Conservation (phyloP, 2,888 invertebrate genomes). For the Serrognathus titanus region DNA sequence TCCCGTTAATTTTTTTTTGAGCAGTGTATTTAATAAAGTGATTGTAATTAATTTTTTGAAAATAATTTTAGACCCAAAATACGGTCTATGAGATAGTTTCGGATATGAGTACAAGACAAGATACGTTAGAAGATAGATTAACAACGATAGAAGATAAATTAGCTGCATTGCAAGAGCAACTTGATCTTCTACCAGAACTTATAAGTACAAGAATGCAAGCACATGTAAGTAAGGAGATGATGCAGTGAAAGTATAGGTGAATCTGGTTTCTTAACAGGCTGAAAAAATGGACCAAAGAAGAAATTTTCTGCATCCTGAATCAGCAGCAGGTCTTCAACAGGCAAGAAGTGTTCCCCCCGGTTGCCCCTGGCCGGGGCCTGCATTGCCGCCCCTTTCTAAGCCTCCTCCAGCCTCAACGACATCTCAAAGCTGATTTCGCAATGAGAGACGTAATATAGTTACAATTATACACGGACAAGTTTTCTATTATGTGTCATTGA, state of each 20-base stretch:
- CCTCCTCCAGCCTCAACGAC: constrained; percentile 32
- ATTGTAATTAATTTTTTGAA: background rate
- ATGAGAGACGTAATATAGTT: constrained; percentile 12
- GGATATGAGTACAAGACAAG: constrained; percentile 93
- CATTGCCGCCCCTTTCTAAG: constrained; percentile 58
- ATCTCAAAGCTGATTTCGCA: constrained; percentile 44
- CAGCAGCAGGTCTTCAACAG: constrained; percentile 62
- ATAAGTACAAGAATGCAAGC: constrained; percentile 58
- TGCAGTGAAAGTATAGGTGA: background rate
- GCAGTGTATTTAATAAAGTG: too few species aligned
- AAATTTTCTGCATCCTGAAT: constrained; percentile 85
- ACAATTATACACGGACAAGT: constrained; percentile 12
- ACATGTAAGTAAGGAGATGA: constrained; percentile 39
- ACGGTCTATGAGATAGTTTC: constrained; percentile 98
- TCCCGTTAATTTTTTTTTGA: too few species aligned
- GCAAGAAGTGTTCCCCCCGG: constrained; percentile 55
- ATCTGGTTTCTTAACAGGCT: constrained; percentile 54
- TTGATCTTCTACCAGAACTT: constrained; percentile 80
- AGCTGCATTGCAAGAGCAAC: constrained; percentile 79
- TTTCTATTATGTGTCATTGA: constrained; percentile 12
- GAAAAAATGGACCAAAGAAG: constrained; percentile 78
- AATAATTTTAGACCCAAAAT: constrained; percentile 90
- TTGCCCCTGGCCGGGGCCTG: constrained; percentile 79
- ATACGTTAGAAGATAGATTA: constrained; percentile 88
- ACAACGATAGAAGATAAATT: constrained; percentile 91